Evolutionary conservation across 2,797 vertebrate species (phyloP).

Genomic region (Sciaenops ocellatus): DNA sequence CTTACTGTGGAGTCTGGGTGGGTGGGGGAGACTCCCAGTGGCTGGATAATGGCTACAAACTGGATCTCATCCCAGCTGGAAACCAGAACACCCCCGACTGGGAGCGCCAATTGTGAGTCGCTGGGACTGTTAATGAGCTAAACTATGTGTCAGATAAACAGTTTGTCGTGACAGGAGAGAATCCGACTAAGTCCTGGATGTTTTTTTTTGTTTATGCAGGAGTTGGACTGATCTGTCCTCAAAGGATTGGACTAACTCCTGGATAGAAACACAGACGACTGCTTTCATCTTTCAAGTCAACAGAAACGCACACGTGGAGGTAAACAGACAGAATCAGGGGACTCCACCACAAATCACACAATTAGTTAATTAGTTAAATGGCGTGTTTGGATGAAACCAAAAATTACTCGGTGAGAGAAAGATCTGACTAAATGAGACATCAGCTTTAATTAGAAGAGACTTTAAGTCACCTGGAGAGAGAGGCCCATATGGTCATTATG

Average conservation of each 20-base stretch:
- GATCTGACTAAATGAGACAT: constrained; percentile 68
- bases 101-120: neutral
- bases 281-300: constrained; percentile 11
- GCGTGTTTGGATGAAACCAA: constrained; percentile 52
- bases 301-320: constrained; percentile 14
- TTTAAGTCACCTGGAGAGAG: constrained; percentile 67
- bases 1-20: neutral
- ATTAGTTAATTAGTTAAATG: constrained; percentile 59
- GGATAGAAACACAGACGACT: constrained; percentile 4
- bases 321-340: constrained; percentile 15
- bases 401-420: neutral
- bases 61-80: neutral
- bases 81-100: neutral
- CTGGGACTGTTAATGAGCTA: neutral
- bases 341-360: constrained; percentile 35
- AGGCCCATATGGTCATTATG: constrained; percentile 53
- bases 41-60: neutral
- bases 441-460: constrained; percentile 68
- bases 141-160: neutral
- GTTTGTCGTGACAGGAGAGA: neutral
- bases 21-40: neutral
- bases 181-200: constrained; percentile 19
- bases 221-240: neutral
- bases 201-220: neutral
- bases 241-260: constrained; percentile 13